Base-by-base conservation (phyloP, 35 echinoderm and acorn worm genomes). In the Heliocidaris tuberculata region DNA sequence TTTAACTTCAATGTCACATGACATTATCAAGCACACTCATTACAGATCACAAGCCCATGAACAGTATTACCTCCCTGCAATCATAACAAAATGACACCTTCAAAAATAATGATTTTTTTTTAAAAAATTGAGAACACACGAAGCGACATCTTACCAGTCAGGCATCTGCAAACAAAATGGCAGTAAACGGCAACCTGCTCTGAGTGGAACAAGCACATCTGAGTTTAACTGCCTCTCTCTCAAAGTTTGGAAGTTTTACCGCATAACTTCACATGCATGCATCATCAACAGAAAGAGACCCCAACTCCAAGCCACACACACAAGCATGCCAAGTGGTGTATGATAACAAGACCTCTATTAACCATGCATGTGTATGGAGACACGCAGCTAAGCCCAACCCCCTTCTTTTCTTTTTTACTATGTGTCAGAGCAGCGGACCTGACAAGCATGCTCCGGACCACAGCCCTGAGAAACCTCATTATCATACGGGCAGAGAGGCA, bases 401-500 rank as follows among this genome's bases (percentile, higher is more conserved):
- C 91, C 87, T 47, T 89, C 35, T 42, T 42, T 42, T 42, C 35
- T 42, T 78, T 78, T 24, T 16, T 30, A 56, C 13, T 48, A 93
- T 93, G 91, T 93, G 91, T 59, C 91, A 89, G 87, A 32, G 31
- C 13, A 93, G 48, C 13, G 50, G 50, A 32, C 91, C 91, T 93
- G 91, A 48, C 50, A 48, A 21, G 91, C 91, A 93, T 49, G 50
- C n/a, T 13, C 47, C 16, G 6, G 8, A 93, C 91, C 50, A 59
- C 12, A 93, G 49, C 91, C n/a, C 50, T 93, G 87, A 32, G 32
- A 3, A 93, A 16, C 91, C 91, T 93, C 91, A 93, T 93, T 93
- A 93, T 93, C 91, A 93, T 93, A 93, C 47, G 91, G 91, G 48
- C 48, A 59, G 17, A 48, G 47, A 89, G 87, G 87, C 91, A 93